phyloP scores from a whole-genome alignment of 2,113 vertebrate species.

The Rana temporaria region DNA sequence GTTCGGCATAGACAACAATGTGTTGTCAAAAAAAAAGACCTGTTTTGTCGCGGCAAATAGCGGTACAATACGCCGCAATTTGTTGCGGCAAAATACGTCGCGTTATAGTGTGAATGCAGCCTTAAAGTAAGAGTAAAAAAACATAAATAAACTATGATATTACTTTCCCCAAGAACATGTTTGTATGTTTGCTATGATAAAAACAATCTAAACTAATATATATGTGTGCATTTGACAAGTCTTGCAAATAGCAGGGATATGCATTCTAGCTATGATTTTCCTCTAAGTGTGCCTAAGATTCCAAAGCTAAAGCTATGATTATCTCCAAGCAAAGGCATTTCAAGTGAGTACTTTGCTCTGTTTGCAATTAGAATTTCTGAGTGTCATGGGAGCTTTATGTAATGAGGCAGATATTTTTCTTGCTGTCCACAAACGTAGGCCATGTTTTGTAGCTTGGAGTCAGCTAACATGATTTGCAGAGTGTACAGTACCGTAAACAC shows the following conservation, averaged over 20 bases:
- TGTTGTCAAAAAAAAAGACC: no score
- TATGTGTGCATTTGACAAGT: neutral
- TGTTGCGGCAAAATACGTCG: no score
- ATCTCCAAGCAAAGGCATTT: slow-evolving; percentile 22
- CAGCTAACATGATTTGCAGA: neutral
- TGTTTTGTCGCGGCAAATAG: no score
- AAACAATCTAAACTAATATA: neutral
- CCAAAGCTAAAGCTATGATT: neutral
- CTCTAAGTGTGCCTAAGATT: neutral
- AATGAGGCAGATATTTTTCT: neutral
- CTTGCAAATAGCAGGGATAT: neutral
- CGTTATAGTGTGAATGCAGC: no score
- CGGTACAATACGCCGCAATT: no score
- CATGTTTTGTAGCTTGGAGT: slow-evolving; percentile 19
- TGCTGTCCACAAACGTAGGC: neutral
- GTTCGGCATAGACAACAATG: no score
- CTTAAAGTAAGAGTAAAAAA: no score
- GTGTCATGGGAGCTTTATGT: neutral
- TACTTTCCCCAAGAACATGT: no score
- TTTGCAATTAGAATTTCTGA: slow-evolving; percentile 15
- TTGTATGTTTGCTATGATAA: no score
- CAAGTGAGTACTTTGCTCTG: slow-evolving; percentile 18
- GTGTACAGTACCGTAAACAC: neutral
- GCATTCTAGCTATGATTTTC: neutral
- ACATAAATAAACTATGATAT: no score